phyloP scores from a whole-genome alignment of 1,140 invertebrate genomes.

The Reticulitermes speratus region DNA sequence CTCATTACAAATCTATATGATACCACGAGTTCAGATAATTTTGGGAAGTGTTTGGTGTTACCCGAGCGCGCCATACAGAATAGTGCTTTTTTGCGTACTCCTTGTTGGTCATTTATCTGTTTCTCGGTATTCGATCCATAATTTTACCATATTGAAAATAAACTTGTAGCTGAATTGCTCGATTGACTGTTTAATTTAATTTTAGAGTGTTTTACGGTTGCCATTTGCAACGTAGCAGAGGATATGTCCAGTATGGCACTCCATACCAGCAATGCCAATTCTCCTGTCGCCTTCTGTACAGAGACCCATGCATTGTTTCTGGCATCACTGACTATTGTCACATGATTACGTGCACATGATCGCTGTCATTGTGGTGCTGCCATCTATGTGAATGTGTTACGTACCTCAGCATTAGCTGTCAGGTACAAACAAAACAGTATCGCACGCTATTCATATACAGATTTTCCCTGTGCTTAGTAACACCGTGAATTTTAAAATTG shows the following conservation, averaged over 20 bases:
- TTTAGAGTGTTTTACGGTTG: too few species aligned
- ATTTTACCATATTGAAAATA: too few species aligned
- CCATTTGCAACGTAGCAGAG: background rate
- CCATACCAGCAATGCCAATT: background rate
- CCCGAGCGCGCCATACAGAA: too few species aligned
- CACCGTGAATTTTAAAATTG: background rate
- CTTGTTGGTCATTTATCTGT: too few species aligned
- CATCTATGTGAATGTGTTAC: background rate
- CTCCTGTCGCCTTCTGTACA: background rate
- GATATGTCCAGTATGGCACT: background rate
- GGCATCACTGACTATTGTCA: background rate
- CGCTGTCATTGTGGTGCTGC: slow-evolving; percentile 1
- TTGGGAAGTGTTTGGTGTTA: too few species aligned
- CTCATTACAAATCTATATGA: too few species aligned
- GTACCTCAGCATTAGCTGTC: background rate
- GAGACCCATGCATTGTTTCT: background rate
- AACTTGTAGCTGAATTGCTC: too few species aligned
- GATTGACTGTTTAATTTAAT: too few species aligned
- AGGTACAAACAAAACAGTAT: background rate
- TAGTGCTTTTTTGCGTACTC: too few species aligned
- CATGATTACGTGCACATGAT: background rate
- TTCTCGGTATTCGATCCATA: too few species aligned
- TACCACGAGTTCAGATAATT: too few species aligned
- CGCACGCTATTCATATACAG: background rate
- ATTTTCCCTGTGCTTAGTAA: background rate